Evolutionary conservation across 2,113 vertebrate genomes (phyloP).

Genomic region (Formicarius rufipectus): DNA sequence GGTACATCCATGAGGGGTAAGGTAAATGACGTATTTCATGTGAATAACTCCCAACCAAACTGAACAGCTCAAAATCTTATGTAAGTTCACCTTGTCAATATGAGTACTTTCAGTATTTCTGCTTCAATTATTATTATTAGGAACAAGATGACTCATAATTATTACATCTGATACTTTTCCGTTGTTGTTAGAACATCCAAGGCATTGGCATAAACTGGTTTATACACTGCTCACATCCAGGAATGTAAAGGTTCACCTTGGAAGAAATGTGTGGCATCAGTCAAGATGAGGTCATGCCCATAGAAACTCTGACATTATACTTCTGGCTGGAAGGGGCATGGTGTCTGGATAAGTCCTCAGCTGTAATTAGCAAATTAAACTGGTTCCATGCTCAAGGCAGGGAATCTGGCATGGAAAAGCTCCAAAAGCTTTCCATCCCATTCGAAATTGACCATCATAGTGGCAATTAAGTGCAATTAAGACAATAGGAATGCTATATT

Average conservation of each 20-base stretch:
- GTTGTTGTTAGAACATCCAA: not conserved
- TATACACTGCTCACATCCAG: not conserved
- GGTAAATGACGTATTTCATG: not conserved
- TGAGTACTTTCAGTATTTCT: not conserved
- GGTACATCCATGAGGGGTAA: not conserved
- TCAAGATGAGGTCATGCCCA: not conserved
- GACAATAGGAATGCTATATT: not conserved
- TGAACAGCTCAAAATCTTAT: not conserved
- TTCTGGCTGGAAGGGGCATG: not conserved
- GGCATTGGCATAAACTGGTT: not conserved
- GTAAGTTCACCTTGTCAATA: not conserved
- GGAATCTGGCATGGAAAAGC: not conserved
- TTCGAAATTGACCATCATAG: not conserved
- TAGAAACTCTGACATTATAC: accelerated
- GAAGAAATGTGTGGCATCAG: not conserved
- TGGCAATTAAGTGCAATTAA: not conserved
- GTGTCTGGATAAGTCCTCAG: not conserved
- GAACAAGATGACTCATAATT: not conserved
- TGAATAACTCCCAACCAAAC: accelerated
- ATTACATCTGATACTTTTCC: not conserved
- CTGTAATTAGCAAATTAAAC: constrained; percentile 4
- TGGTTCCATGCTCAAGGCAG: not conserved
- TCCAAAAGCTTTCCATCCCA: not conserved
- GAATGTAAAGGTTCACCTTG: not conserved
- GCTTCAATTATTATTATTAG: not conserved